A percentile compares a stretch with the other conserved stretches of the same genome.
Evolutionary conservation across 2,888 invertebrate genomes (phyloP).

Genomic region (Diaperis boleti): DNA sequence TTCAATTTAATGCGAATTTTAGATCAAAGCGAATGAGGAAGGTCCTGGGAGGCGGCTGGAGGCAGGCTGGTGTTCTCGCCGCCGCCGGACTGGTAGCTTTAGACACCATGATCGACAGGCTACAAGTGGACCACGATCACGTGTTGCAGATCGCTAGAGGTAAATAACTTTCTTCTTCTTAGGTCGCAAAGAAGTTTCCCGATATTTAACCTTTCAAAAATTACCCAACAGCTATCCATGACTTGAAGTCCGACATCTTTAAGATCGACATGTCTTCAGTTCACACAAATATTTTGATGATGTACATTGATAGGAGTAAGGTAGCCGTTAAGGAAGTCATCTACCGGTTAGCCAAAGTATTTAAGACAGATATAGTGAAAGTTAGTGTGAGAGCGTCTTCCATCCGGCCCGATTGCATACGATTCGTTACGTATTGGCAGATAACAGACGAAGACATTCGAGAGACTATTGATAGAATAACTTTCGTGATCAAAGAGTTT

Average conservation of each 20-base stretch:
- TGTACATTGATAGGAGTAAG: slow-evolving; percentile 69
- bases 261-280: slow-evolving; percentile 73
- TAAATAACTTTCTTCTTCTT: slow-evolving; percentile 56
- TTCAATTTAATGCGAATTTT: slow-evolving; percentile 1
- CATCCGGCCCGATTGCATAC: slow-evolving; percentile 71
- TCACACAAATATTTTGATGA: slow-evolving; percentile 83
- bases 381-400: slow-evolving; percentile 73
- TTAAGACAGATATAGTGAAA: slow-evolving; percentile 67
- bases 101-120: slow-evolving; percentile 79
- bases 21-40: slow-evolving; percentile 87
- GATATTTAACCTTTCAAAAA: background rate
- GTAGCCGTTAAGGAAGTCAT: slow-evolving; percentile 71
- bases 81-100: slow-evolving; percentile 90
- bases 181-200: background rate
- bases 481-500: slow-evolving; percentile 77
- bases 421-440: slow-evolving; percentile 81
- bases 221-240: slow-evolving; percentile 70
- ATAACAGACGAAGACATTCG: slow-evolving; percentile 76
- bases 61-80: slow-evolving; percentile 91
- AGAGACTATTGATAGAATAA: slow-evolving; percentile 79
- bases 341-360: slow-evolving; percentile 67
- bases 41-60: slow-evolving; percentile 93
- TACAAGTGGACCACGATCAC: slow-evolving; percentile 81
- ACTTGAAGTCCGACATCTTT: slow-evolving; percentile 73
- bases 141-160: slow-evolving; percentile 77